Evolutionary conservation across 2,113 vertebrate genomes (phyloP).

Genomic region (Athene noctua): DNA sequence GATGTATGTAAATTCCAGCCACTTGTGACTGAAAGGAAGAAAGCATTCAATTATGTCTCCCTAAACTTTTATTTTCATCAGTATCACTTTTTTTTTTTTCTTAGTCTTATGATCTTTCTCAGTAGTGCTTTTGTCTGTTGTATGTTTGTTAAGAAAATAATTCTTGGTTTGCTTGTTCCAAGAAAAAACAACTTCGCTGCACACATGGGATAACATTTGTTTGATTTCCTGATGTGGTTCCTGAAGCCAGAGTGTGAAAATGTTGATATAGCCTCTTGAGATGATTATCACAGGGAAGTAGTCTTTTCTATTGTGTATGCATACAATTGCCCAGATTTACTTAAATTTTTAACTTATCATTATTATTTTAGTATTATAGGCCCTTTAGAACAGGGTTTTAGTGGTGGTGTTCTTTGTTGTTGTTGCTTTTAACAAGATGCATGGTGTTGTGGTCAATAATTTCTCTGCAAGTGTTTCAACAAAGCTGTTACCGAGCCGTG

Average conservation of each 20-base stretch:
- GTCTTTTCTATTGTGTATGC: background rate
- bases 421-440: background rate
- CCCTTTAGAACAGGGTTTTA: background rate
- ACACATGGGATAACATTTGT: conserved; percentile 7
- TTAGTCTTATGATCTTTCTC: background rate
- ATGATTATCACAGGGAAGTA: background rate
- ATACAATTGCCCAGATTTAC: background rate
- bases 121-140: background rate
- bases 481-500: background rate
- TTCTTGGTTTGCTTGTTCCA: conserved; percentile 1
- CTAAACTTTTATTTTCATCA: background rate
- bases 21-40: background rate
- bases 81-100: background rate
- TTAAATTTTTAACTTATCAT: background rate
- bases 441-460: background rate
- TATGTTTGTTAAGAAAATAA: conserved; percentile 53
- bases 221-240: conserved; percentile 25
- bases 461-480: background rate
- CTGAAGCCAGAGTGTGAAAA: conserved; percentile 21
- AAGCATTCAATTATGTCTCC: background rate
- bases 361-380: background rate
- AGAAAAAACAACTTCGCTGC: background rate
- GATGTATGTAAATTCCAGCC: background rate
- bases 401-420: background rate
- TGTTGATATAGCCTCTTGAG: background rate